Percentiles rank a stretch among this genome's conserved stretches.
These are phyloP conservation scores for Leptinotarsa undecemlineata DNA, from an alignment of 1,140 invertebrate species.

Conservation along the genomic window DNA sequence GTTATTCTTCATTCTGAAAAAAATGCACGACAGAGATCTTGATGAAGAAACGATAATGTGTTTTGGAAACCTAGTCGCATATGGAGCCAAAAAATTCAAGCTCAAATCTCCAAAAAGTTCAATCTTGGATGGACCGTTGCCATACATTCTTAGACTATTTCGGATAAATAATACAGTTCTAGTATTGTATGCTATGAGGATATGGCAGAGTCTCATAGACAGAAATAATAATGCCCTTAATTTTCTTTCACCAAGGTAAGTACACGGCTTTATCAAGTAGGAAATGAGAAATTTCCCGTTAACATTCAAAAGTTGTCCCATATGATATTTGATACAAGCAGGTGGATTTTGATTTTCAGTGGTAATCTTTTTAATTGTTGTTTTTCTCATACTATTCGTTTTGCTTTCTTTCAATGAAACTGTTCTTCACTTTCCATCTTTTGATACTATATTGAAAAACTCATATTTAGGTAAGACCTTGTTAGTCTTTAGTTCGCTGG, in stretches of 20 bases:
- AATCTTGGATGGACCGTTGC: slow-evolving; percentile 13
- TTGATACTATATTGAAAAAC: too few species aligned
- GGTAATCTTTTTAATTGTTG: too few species aligned
- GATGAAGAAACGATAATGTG: slow-evolving; percentile 55
- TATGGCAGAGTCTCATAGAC: slow-evolving; percentile 62
- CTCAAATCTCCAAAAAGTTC: background rate
- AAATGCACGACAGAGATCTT: slow-evolving; percentile 35
- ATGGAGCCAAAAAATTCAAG: slow-evolving; percentile 50
- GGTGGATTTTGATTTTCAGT: too few species aligned
- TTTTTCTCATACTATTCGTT: too few species aligned
- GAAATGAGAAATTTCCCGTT: too few species aligned
- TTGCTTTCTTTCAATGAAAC: too few species aligned
- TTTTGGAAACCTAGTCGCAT: slow-evolving; percentile 58
- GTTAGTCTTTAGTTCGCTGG: too few species aligned
- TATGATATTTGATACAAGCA: background rate
- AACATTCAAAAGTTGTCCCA: background rate
- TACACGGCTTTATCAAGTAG: background rate
- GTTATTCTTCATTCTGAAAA: slow-evolving; percentile 41
- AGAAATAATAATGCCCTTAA: slow-evolving; percentile 56
- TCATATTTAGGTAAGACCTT: too few species aligned
- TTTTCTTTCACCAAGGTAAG: slow-evolving; percentile 57
- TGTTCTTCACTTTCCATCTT: too few species aligned
- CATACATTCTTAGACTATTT: background rate
- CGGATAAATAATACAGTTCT: background rate
- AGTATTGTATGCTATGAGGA: slow-evolving; percentile 60